phyloP scores from a whole-genome alignment of 2,888 invertebrate genomes.

The Drosophila lacicola region DNA sequence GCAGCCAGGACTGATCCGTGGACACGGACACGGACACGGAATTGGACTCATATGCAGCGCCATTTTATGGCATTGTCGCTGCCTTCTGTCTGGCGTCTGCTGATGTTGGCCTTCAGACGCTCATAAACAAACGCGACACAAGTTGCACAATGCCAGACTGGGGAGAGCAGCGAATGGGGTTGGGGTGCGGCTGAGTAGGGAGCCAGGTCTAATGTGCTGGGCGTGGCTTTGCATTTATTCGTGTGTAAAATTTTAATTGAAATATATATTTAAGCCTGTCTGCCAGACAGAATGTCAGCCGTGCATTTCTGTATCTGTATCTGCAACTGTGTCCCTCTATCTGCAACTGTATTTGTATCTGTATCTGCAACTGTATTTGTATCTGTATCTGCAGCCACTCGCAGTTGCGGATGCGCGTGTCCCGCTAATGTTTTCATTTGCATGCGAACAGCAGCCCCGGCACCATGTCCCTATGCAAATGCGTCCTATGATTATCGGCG shows the following conservation, averaged over 20 bases:
- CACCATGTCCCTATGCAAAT: slow-evolving; percentile 75
- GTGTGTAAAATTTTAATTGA: slow-evolving; percentile 80
- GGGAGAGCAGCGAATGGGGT: neutral
- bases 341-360: slow-evolving; percentile 25
- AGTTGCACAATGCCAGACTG: slow-evolving; percentile 40
- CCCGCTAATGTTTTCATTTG: slow-evolving; percentile 78
- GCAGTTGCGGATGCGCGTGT: slow-evolving; percentile 56
- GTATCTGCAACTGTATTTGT: too few species aligned
- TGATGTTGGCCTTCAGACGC: slow-evolving; percentile 69
- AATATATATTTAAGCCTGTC: slow-evolving; percentile 71
- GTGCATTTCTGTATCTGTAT: slow-evolving; percentile 25
- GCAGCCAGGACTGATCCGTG: slow-evolving; percentile 25
- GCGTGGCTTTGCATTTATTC: slow-evolving; percentile 76
- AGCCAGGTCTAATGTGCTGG: slow-evolving; percentile 63
- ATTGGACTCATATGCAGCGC: slow-evolving; percentile 30
- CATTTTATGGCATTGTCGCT: slow-evolving; percentile 52
- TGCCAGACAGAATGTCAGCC: slow-evolving; percentile 48
- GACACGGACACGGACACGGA: slow-evolving; percentile 4
- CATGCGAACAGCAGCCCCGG: slow-evolving; percentile 64
- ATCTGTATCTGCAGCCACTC: slow-evolving; percentile 26
- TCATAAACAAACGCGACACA: slow-evolving; percentile 69
- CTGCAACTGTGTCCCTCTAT: slow-evolving; percentile 24
- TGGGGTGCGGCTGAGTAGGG: neutral
- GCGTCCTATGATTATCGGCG: slow-evolving; percentile 70
- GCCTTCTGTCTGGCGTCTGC: slow-evolving; percentile 44